Evolutionary conservation across 2,888 invertebrate genomes (phyloP), one percentile per base, ranked within the genome.

Genomic region (Drosophila borborema): DNA sequence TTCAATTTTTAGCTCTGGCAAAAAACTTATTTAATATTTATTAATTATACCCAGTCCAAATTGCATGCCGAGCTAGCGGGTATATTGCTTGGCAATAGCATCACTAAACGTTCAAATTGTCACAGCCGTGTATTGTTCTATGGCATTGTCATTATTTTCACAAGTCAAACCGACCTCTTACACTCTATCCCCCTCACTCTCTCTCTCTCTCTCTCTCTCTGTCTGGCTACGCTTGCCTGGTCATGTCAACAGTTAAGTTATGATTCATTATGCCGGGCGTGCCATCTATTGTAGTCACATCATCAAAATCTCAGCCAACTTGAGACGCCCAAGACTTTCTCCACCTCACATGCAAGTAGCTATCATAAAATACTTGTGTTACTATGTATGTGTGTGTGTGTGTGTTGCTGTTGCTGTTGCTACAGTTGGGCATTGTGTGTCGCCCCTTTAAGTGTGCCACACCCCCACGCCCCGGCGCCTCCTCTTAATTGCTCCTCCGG

Each of bases 181-280:
- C 28, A 28, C 7, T 14, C 20, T n/a, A 8, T 18, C 46, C 20
- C 38, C 10, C 4, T n/a, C n/a, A n/a, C 4, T 5, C 12, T 1
- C 4, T 3, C 12, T 4, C 36, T 4, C 10, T 12, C 14, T 4
- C 5, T 9, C 34, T 0, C 34, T 9, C 34, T 9, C 34, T 2
- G 2, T 2, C 9, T 6, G 31, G 10, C 6, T 10, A 46, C 23
- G 40, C 23, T 10, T 49, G 69, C n/a, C 53, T 61, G 66, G 80
- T 38, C 69, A 72, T 80, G 82, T 79, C 82, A 82, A 80, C 80
- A 82, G 80, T 80, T 55, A 79, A 80, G 82, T 80, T 79, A 77
- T 80, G 80, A 80, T 80, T 79, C 80, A 79, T 80, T 82, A 82
- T 76, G 76, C 72, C 46, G 62, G 64, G 72, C 80, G 64, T 71